phyloP scores from a whole-genome alignment of 2,888 invertebrate species.

The Drosophila picticornis region DNA sequence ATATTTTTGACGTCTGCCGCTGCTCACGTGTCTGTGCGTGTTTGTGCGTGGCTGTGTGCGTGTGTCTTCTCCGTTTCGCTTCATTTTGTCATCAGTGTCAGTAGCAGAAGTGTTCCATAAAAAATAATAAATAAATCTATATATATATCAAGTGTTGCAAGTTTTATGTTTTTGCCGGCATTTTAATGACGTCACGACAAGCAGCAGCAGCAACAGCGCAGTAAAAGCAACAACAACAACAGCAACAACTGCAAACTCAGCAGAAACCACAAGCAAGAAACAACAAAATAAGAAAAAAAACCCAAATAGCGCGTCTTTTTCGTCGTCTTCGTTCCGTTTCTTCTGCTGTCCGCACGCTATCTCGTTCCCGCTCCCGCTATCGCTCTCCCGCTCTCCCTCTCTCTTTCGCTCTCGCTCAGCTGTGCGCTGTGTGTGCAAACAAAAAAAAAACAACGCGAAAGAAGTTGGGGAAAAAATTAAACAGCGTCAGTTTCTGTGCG shows the following conservation, averaged over 20 bases:
- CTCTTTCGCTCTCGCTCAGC: constrained; percentile 25
- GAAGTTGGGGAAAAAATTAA: constrained; percentile 33
- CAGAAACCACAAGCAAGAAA: constrained; percentile 19
- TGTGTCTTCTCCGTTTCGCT: constrained; percentile 31
- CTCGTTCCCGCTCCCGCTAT: constrained; percentile 1
- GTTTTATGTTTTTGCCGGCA: constrained; percentile 65
- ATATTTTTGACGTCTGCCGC: constrained; percentile 50
- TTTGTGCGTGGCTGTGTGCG: constrained; percentile 34
- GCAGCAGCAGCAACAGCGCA: constrained; percentile 42
- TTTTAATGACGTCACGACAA: constrained; percentile 74
- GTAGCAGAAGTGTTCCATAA: constrained; percentile 29
- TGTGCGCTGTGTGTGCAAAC: constrained; percentile 34
- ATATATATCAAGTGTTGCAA: constrained; percentile 2
- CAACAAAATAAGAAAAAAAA: constrained; percentile 17
- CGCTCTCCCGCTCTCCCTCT: background rate
- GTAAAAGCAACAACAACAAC: constrained; percentile 36
- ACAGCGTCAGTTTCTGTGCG: constrained; percentile 18
- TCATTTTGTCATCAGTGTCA: constrained; percentile 39
- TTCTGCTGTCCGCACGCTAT: constrained; percentile 19
- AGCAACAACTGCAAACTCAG: constrained; percentile 52
- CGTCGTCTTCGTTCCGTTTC: constrained; percentile 10
- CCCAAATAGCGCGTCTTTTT: constrained; percentile 24
- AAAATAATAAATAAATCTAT: constrained; percentile 13
- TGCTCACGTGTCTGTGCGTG: constrained; percentile 26
- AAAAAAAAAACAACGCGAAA: constrained; percentile 33